phyloP scores from a whole-genome alignment of 2,113 vertebrate genomes.

The Miniopterus natalensis region DNA sequence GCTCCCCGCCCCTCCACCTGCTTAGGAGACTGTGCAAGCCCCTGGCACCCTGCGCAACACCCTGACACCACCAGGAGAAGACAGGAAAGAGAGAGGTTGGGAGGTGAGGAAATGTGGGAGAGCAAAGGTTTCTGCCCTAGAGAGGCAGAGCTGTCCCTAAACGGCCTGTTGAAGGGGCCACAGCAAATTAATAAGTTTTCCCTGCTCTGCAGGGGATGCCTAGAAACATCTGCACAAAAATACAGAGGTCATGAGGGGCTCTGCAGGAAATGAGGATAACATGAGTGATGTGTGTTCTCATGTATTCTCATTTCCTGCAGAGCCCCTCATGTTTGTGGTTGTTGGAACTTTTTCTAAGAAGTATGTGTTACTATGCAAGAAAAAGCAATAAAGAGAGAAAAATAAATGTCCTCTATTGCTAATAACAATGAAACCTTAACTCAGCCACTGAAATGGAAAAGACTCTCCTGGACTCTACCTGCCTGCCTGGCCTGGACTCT shows the following conservation, averaged over 20 bases:
- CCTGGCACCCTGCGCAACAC: neutral
- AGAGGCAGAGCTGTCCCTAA: neutral
- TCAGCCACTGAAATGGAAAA: neutral
- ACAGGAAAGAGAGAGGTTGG: too few species aligned
- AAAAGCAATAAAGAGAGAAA: neutral
- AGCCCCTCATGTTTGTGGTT: neutral
- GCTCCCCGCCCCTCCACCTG: neutral
- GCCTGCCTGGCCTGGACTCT: neutral
- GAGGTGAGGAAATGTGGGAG: neutral
- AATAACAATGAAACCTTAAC: neutral
- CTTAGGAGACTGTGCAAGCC: neutral
- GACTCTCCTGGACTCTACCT: neutral
- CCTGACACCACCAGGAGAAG: neutral
- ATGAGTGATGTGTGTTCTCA: neutral
- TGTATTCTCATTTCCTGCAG: too few species aligned
- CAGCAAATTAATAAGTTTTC: neutral
- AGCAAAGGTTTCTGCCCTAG: neutral
- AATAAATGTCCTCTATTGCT: neutral
- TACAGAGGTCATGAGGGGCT: neutral
- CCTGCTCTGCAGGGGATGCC: neutral
- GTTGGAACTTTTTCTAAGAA: neutral
- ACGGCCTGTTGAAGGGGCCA: neutral
- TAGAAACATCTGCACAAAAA: neutral
- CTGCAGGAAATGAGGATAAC: neutral
- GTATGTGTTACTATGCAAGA: neutral